phyloP scores from a whole-genome alignment of 2,888 invertebrate genomes.

The Acanthococcus lagerstroemiae region DNA sequence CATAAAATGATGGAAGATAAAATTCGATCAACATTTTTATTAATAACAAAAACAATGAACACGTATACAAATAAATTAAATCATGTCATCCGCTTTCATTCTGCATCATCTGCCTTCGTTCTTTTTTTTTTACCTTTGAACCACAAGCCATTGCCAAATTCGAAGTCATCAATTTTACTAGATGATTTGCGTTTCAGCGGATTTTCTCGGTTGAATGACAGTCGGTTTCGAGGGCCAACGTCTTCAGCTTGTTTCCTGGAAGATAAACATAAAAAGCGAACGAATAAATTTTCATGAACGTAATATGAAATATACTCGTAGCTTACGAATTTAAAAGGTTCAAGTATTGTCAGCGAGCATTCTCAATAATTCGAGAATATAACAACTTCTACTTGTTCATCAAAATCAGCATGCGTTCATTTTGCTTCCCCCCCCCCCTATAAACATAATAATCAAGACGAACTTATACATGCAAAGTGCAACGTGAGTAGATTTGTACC shows the following conservation, averaged over 20 bases:
- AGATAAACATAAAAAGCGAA: neutral
- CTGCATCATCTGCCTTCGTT: too few species aligned
- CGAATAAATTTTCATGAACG: too few species aligned
- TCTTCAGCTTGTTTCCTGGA: neutral
- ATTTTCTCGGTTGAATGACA: constrained; percentile 12
- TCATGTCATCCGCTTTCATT: neutral
- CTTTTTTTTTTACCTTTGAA: constrained; percentile 15
- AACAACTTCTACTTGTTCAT: too few species aligned
- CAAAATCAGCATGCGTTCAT: too few species aligned
- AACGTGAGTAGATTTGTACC: too few species aligned
- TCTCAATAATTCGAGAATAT: too few species aligned
- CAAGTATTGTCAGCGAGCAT: too few species aligned
- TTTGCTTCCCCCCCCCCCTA: too few species aligned
- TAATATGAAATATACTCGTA: too few species aligned
- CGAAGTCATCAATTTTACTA: neutral
- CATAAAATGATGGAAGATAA: neutral
- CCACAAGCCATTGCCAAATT: constrained; percentile 13
- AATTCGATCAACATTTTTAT: constrained; percentile 3
- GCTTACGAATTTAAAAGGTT: too few species aligned
- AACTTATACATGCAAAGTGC: too few species aligned
- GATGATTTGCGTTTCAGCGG: neutral
- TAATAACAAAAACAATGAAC: neutral
- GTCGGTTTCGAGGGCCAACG: neutral
- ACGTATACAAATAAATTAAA: neutral
- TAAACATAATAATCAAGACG: too few species aligned